Evolutionary conservation across 2,888 invertebrate genomes (phyloP), one percentile per base, ranked within the genome.

Genomic region (Schizaphis graminum): DNA sequence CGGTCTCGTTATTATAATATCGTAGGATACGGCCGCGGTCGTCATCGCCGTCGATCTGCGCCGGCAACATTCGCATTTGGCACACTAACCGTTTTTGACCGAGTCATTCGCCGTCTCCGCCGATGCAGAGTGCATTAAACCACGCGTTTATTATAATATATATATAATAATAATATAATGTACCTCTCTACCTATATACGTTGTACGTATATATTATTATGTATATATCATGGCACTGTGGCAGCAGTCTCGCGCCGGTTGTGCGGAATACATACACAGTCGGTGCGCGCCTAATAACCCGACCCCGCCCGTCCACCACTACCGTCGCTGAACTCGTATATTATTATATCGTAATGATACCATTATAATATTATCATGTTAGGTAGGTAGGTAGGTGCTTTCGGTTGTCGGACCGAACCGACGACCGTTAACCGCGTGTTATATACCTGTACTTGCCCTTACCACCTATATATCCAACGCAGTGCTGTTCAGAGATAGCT

Each of bases 101-200:
- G 35, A 92, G 87, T 92, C 92, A 87, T 87, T 86, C 92, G 57
- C 47, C n/a, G 49, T 84, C 84, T 84, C 57, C 47, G n/a, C 77
- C 35, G 77, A 0, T 13, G n/a, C 86, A 44, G 91, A 92, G 92
- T 92, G 92, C 92, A 61, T 92, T 92, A 92, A 92, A 92, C 92
- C 35, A 21, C 35, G 3, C 21, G 77, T 77, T 21, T 56, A 56
- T 11, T 89, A n/a, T n/a, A 4, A 28, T 44, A 21, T 16, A 21
- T 35, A 35, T 77, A 35, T 44, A 49, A 49, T 53, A 53, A 53
- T 53, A 53, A 53, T 53, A 53, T 21, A 21, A 16, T 53, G 53
- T 53, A 21, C 53, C 53, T 53, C 44, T 47, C 44, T 47, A 7
- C 44, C 44, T 47, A 49, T 13, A 11, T 53, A 56, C 41, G 88